These are phyloP conservation scores for Brachycybe producta DNA, from an alignment of 2,888 invertebrate species.

Conservation along the genomic window DNA sequence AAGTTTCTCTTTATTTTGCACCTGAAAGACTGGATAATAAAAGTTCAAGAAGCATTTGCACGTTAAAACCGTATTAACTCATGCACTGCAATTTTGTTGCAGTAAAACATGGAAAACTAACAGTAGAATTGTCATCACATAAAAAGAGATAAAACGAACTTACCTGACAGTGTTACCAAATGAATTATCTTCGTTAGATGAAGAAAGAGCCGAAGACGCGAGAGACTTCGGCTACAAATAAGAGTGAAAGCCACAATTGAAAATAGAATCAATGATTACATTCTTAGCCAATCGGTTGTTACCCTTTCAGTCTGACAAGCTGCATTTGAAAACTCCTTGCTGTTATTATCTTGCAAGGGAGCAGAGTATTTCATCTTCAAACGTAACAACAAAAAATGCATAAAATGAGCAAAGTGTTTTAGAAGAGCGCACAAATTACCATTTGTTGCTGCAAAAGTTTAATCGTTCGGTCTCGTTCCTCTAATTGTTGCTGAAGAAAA, in stretches of 20 bases:
- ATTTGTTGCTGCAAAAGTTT: conserved; percentile 64
- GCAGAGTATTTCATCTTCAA: conserved; percentile 3
- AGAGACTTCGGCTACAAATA: conserved; percentile 9
- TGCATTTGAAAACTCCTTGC: conserved; percentile 14
- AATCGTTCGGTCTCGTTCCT: conserved; percentile 72
- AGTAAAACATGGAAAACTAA: too few relatives aligned
- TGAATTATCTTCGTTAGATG: conserved; percentile 9
- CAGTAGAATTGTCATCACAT: neutral
- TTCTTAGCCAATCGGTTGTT: neutral
- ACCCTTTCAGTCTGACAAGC: conserved; percentile 18
- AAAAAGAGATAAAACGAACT: neutral
- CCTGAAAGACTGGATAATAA: too few relatives aligned
- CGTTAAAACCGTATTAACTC: too few relatives aligned
- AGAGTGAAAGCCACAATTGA: neutral
- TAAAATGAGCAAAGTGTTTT: neutral
- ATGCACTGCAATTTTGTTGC: too few relatives aligned
- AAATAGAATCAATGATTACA: neutral
- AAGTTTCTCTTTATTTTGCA: too few relatives aligned
- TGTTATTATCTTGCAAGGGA: neutral
- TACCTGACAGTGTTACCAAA: conserved; percentile 17
- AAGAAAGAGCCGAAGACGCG: conserved; percentile 1
- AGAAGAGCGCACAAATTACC: conserved; percentile 27
- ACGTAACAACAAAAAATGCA: neutral
- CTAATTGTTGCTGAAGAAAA: conserved; percentile 55
- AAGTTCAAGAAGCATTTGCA: too few relatives aligned